Evolutionary conservation across 2,888 invertebrate genomes (phyloP), one percentile per base, ranked within the genome.

Genomic region (Rhagophthalmus giganteus): DNA sequence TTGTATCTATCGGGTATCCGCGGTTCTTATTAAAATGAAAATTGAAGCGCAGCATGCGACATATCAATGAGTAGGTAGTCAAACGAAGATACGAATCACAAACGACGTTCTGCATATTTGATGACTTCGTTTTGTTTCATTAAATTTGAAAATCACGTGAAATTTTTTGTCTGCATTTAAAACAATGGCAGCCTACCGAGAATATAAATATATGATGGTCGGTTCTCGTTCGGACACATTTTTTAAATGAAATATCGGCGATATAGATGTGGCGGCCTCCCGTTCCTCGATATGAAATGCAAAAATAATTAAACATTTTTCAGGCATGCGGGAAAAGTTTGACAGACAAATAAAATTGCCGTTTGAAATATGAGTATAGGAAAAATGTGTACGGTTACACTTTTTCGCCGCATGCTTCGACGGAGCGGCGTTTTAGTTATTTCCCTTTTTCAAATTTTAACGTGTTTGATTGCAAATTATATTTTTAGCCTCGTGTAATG

Each of bases 291-390:
- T 75, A 74, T 71, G 74, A 70, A 74, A 75, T 74, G 74, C 72
- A 74, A 75, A 75, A 75, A 74, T 75, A 74, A 74, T 75, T 74
- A 74, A 74, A 75, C 75, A 75, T 75, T 75, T 75, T 74, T 75
- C 74, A 74, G 74, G 73, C 73, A 74, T 72, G 74, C 74, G 74
- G 74, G 74, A 73, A 74, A 74, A 74, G 73, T 75, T 74, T 74
- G 75, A 74, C 75, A 74, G 74, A 74, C 74, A 74, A 74, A 75
- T 75, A 75, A 74, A 75, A 75, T 74, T 73, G 72, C 70, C 72
- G 71, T 74, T 75, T 74, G 74, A 74, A 74, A 74, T 75, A 75
- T 74, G 75, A 74, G 72, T 71, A 70, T 71, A 66, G 70, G 68
- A 67, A 68, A 69, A 70, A 67, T 53, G 52, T 48, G 40, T 59